Evolutionary conservation across 2,888 invertebrate genomes (phyloP).

Genomic region (Phytoseiulus persimilis): DNA sequence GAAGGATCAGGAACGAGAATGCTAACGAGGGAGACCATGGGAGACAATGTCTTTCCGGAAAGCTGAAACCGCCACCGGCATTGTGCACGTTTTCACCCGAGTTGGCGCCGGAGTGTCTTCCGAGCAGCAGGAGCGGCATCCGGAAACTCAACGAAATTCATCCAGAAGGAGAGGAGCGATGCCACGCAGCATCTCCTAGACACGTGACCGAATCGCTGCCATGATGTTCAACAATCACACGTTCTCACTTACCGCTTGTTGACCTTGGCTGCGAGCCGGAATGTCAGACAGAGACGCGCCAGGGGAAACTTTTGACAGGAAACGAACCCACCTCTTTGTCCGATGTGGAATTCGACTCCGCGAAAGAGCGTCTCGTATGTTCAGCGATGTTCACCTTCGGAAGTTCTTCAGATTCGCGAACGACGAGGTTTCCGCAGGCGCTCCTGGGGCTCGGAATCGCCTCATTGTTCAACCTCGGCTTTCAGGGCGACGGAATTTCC

Average conservation of each 20-base stretch:
- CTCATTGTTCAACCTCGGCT: too few relatives aligned
- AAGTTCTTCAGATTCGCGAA: too few relatives aligned
- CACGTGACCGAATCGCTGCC: not conserved
- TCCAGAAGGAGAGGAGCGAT: not conserved
- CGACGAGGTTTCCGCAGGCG: too few relatives aligned
- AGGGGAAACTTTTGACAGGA: not conserved
- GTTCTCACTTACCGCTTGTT: not conserved
- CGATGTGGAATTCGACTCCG: not conserved
- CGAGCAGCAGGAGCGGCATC: not conserved
- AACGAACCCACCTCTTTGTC: not conserved
- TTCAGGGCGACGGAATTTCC: too few relatives aligned
- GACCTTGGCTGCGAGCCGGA: not conserved
- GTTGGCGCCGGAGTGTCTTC: not conserved
- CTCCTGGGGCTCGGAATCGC: too few relatives aligned
- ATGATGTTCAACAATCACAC: not conserved
- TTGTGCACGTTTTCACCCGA: not conserved
- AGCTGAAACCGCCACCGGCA: not conserved
- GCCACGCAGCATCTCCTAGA: not conserved
- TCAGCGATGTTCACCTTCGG: not conserved
- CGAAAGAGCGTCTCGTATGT: not conserved
- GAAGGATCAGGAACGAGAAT: not conserved
- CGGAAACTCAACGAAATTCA: not conserved
- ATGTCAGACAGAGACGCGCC: not conserved
- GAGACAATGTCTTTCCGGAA: not conserved
- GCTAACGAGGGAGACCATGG: not conserved